A percentile compares a stretch with the other conserved stretches of the same genome.
Conservation (phyloP, 2,113 vertebrate genomes). For the Epinephelus cyanopodus region DNA sequence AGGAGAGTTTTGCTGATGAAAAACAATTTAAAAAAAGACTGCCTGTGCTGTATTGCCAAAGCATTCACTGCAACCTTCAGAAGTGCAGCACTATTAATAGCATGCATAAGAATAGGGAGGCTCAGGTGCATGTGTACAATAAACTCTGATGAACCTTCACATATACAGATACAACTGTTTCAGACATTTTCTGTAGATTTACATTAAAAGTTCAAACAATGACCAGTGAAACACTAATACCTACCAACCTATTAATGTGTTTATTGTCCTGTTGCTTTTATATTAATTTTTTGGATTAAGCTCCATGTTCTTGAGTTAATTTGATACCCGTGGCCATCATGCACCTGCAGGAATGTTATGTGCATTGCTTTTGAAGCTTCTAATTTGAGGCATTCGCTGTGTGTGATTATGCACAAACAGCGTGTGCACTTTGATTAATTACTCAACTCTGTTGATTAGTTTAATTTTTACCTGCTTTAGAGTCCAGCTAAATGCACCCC, state of each 20-base stretch:
- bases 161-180: background rate
- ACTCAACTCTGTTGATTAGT: background rate
- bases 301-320: background rate
- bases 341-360: background rate
- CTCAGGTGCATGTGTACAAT: background rate
- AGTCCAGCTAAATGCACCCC: background rate
- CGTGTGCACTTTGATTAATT: background rate
- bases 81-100: constrained; percentile 1
- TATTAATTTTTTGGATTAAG: too few relatives aligned
- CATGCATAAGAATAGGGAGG: constrained; percentile 1
- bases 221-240: background rate
- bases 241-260: background rate
- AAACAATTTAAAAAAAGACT: too few relatives aligned
- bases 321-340: background rate
- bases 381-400: background rate
- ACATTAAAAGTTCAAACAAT: background rate
- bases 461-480: background rate
- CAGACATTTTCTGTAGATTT: background rate
- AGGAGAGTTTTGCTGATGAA: background rate
- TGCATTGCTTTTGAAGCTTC: background rate
- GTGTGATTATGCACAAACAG: background rate
- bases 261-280: background rate
- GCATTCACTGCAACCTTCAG: constrained; percentile 31
- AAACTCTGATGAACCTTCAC: too few relatives aligned
- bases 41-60: background rate